Evolutionary conservation across 2,113 vertebrate genomes (phyloP).

Genomic region (Corythoichthys intestinalis): DNA sequence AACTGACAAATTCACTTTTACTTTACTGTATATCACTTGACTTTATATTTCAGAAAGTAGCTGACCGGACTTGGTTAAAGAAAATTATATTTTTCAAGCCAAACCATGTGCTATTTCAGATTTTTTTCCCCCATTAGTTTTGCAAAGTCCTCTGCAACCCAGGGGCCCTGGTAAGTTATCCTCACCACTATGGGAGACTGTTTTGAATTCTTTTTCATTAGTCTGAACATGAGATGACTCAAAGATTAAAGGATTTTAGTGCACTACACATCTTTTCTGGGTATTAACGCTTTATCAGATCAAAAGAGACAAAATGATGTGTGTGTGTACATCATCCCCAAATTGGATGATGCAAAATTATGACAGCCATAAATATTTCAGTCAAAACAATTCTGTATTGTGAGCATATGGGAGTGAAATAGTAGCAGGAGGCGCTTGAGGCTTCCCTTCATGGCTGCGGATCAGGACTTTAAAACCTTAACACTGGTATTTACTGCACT

Average conservation of each 20-base stretch:
- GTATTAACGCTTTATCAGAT: conserved; percentile 6
- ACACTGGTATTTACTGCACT: conserved; percentile 7
- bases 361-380: not conserved
- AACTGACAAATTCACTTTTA: no score
- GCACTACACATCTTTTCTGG: conserved; percentile 21
- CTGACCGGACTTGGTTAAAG: no score
- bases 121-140: not conserved
- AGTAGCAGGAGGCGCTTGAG: not conserved
- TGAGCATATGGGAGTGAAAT: not conserved
- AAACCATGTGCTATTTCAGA: not conserved
- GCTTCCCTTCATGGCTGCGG: conserved; percentile 10
- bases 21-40: no score
- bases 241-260: conserved; percentile 21
- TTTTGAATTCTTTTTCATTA: conserved; percentile 16
- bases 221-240: conserved; percentile 15
- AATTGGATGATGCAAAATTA: not conserved
- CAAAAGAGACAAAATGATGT: not conserved
- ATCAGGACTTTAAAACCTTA: conserved; percentile 3
- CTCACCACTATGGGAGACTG: not conserved
- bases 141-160: not conserved
- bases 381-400: not conserved
- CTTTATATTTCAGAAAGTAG: no score
- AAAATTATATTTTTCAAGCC: not conserved
- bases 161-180: not conserved
- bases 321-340: not conserved